phyloP scores from a whole-genome alignment of 2,888 invertebrate species.

The Drosophila ezoana region DNA sequence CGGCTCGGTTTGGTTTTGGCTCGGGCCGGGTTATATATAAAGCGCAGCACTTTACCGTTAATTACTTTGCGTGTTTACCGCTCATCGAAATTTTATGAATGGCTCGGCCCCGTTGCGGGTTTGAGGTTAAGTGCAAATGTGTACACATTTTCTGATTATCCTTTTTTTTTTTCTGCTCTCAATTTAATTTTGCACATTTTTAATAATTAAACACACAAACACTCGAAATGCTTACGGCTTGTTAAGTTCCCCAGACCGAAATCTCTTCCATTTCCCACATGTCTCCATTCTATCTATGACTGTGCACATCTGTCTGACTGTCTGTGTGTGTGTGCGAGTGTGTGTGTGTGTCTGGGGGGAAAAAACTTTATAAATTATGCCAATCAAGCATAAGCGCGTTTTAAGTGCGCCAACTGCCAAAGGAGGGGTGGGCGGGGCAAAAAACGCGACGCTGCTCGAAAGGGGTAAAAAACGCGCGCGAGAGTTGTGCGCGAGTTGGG shows the following conservation, averaged over 20 bases:
- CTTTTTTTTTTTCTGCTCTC: slow-evolving; percentile 14
- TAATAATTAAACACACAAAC: slow-evolving; percentile 58
- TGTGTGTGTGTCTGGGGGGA: background rate
- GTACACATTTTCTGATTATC: slow-evolving; percentile 30
- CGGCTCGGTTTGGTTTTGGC: slow-evolving; percentile 23
- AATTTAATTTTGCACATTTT: slow-evolving; percentile 65
- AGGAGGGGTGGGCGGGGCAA: slow-evolving; percentile 28
- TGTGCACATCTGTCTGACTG: slow-evolving; percentile 41
- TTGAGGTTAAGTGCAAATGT: slow-evolving; percentile 71
- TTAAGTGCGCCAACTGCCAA: slow-evolving; percentile 67
- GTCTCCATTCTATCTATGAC: slow-evolving; percentile 31
- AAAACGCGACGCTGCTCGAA: slow-evolving; percentile 12
- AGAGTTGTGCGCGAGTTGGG: slow-evolving; percentile 29
- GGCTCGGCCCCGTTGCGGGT: slow-evolving; percentile 31
- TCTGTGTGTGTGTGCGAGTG: slow-evolving; percentile 9
- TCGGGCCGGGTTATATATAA: slow-evolving; percentile 38
- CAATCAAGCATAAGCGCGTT: slow-evolving; percentile 76
- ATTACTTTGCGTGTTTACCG: slow-evolving; percentile 78
- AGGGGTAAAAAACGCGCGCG: slow-evolving; percentile 20
- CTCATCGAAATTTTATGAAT: slow-evolving; percentile 78
- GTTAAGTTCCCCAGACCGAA: slow-evolving; percentile 42
- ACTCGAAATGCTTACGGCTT: slow-evolving; percentile 22
- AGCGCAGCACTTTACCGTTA: slow-evolving; percentile 73
- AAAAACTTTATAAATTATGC: slow-evolving; percentile 75
- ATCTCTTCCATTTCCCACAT: slow-evolving; percentile 3